phyloP scores from a whole-genome alignment of 2,113 vertebrate genomes.

The Melozone crissalis region DNA sequence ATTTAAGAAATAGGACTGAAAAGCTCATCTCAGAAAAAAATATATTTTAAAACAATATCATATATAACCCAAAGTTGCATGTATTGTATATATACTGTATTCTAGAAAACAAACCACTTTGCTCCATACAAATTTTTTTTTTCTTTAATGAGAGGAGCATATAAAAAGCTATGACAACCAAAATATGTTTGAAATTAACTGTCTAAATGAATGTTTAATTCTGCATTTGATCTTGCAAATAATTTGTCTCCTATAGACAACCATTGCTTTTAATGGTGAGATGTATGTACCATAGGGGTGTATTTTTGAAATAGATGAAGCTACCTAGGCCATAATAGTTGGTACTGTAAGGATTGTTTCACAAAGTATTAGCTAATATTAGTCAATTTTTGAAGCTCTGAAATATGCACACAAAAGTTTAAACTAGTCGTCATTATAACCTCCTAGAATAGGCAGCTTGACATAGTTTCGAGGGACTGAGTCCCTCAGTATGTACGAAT shows the following conservation, averaged over 20 bases:
- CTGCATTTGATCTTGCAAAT: not conserved
- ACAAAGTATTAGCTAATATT: not conserved
- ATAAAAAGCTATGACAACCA: not conserved
- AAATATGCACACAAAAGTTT: not conserved
- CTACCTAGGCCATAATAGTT: not conserved
- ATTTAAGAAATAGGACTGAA: not conserved
- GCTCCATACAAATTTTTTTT: not conserved
- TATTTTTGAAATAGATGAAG: not conserved
- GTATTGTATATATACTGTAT: rapidly evolving
- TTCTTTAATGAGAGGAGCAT: not conserved
- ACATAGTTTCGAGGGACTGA: not conserved
- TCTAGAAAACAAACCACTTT: not conserved
- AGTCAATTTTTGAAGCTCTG: not conserved
- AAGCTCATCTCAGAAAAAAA: not conserved
- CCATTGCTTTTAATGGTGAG: not conserved
- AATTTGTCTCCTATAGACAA: not conserved
- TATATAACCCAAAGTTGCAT: not conserved
- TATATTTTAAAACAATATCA: not conserved
- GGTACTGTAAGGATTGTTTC: not conserved
- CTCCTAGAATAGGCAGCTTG: not conserved
- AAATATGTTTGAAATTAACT: not conserved
- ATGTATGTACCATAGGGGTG: not conserved
- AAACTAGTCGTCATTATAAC: not conserved
- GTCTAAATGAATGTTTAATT: not conserved
- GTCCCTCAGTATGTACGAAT: too few relatives aligned